phyloP scores from a whole-genome alignment of 2,797 vertebrate genomes.

The Myotis pilosus region DNA sequence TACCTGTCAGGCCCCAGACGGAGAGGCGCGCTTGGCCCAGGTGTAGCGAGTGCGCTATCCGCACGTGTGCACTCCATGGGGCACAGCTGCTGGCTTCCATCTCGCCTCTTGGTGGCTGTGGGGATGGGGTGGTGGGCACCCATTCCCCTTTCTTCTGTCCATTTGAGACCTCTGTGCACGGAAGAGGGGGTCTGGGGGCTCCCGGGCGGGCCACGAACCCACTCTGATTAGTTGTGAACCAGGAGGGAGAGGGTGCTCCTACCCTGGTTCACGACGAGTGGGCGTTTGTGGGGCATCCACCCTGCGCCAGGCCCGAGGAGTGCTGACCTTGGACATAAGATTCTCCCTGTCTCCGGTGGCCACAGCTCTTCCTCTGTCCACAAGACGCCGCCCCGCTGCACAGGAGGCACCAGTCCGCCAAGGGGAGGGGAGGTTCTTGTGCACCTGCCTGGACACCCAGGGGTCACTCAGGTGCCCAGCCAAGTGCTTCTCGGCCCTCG shows the following conservation, averaged over 20 bases:
- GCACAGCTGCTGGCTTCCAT: neutral
- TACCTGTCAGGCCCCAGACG: neutral
- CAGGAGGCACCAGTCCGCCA: neutral
- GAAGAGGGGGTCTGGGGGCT: neutral
- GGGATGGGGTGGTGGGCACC: neutral
- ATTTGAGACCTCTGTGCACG: neutral
- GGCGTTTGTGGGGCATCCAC: neutral
- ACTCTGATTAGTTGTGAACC: neutral
- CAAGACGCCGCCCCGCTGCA: neutral
- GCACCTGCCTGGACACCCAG: neutral
- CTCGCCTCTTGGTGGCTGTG: neutral
- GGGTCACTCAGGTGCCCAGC: neutral
- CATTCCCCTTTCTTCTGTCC: neutral
- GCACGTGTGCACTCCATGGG: neutral
- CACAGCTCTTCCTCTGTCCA: neutral
- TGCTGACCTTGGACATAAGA: neutral
- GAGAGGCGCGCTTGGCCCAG: neutral
- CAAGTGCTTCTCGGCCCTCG: neutral
- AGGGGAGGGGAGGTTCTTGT: neutral
- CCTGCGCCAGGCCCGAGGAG: neutral
- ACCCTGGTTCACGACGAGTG: neutral
- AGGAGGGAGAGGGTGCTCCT: no score
- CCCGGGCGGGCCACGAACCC: neutral
- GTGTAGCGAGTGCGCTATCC: neutral
- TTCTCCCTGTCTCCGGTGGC: neutral